Evolutionary conservation across 1,140 invertebrate species (phyloP).

Genomic region (Paraescarpia echinospica): DNA sequence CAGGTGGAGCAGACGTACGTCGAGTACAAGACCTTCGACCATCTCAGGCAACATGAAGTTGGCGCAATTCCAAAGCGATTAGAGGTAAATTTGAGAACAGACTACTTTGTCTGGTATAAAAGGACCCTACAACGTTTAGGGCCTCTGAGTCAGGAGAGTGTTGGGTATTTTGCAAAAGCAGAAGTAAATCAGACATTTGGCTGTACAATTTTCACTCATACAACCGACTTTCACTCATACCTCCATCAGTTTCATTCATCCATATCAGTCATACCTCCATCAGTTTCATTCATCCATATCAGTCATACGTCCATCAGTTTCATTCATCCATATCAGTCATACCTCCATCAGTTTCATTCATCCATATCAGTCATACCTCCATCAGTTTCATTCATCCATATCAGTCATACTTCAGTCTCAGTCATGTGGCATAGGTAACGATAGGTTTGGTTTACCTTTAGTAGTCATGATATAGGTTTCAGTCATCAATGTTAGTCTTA

Average conservation of each 20-base stretch:
- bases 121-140: not conserved
- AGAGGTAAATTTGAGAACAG: slow-evolving; percentile 62
- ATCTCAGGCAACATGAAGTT: slow-evolving; percentile 86
- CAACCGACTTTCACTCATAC: not conserved
- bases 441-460: too few relatives aligned
- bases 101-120: not conserved
- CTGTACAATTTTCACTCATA: too few relatives aligned
- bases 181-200: too few relatives aligned
- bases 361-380: not conserved
- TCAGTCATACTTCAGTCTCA: too few relatives aligned
- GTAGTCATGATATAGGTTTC: too few relatives aligned
- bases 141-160: too few relatives aligned
- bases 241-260: not conserved
- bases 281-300: not conserved
- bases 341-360: not conserved
- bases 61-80: slow-evolving; percentile 86
- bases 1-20: slow-evolving; percentile 86
- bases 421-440: too few relatives aligned
- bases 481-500: too few relatives aligned
- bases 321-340: too few relatives aligned
- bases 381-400: too few relatives aligned
- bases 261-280: slow-evolving; percentile 9
- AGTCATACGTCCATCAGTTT: not conserved
- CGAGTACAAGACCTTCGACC: slow-evolving; percentile 90
- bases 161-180: too few relatives aligned